Conservation (phyloP, 1,140 invertebrate genomes). For the Bombus confusus region DNA sequence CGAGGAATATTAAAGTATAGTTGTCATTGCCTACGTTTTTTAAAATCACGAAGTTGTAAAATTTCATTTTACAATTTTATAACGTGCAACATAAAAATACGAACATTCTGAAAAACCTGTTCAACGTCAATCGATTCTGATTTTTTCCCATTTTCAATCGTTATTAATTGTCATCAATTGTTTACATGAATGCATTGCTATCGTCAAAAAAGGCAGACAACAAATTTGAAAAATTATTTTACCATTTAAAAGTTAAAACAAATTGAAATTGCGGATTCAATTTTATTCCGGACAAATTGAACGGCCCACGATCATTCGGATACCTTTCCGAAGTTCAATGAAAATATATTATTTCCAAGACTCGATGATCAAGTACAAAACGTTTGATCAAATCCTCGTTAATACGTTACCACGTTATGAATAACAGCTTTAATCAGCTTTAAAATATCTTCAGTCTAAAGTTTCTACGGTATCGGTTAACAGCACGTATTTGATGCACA, state of each 20-base stretch:
- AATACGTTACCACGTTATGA: slow-evolving; percentile 1
- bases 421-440: background rate
- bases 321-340: background rate
- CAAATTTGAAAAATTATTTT: background rate
- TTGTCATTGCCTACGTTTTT: too few species aligned
- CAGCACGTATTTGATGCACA: too few species aligned
- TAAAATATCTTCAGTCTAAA: background rate
- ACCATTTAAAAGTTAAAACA: background rate
- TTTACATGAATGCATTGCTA: background rate
- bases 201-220: background rate
- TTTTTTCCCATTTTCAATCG: background rate
- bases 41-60: too few species aligned
- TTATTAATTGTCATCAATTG: background rate
- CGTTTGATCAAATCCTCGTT: background rate
- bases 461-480: background rate
- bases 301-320: background rate
- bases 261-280: background rate
- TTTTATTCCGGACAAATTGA: slow-evolving; percentile 3
- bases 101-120: background rate
- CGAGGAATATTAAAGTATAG: too few species aligned
- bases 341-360: slow-evolving; percentile 19
- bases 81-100: background rate
- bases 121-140: background rate
- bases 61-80: background rate
- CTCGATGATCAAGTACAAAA: background rate